Base-by-base conservation (phyloP, 1,140 invertebrate species). In the Bombyx mori region DNA sequence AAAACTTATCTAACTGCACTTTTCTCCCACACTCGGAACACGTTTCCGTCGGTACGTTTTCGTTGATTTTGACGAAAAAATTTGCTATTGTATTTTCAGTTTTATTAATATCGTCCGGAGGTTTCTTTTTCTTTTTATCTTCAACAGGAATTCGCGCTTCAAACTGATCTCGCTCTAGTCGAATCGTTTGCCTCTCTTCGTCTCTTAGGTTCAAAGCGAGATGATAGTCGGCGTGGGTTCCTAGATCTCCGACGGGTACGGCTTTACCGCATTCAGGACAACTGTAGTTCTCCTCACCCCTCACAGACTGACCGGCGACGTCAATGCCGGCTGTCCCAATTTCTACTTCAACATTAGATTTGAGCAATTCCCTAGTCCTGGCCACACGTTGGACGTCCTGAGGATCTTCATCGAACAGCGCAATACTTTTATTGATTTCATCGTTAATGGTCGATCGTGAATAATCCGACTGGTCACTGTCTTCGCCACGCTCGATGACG, bases 21-120 rank as follows among this genome's bases (percentile, higher is more conserved):
- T 81, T 88, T 68, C 90, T 90, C 58, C 90, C 86, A 71, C 93
- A 94, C 67, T 93, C 89, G 2, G 73, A 7, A 75, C 93, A 94
- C 51, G 83, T 81, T 68, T 91, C 79, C 47, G 86, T 68, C 42
- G 72, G 73, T 43, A 72, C 56, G 53, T 63, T 73, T 6, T 70
- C 58, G 58, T 87, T 77, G 12, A 80, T 51, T 66, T 84, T 84
- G 6, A 77, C 68, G n/a, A 85, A 64, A 62, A 79, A 85, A 60
- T 58, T 83, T 4, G 72, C 60, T 62, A 86, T 86, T 53, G 72
- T 79, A 50, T 52, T 62, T 47, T 46, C 52, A 7, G 12, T 54
- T 42, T 62, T 22, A 54, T 46, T 54, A 18, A 8, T 58, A 61
- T 71, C 60, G 46, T 47, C 52, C 8, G 44, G 54, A 49, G 52